Base-by-base conservation (phyloP, 2,797 vertebrate species). In the Coendou prehensilis region DNA sequence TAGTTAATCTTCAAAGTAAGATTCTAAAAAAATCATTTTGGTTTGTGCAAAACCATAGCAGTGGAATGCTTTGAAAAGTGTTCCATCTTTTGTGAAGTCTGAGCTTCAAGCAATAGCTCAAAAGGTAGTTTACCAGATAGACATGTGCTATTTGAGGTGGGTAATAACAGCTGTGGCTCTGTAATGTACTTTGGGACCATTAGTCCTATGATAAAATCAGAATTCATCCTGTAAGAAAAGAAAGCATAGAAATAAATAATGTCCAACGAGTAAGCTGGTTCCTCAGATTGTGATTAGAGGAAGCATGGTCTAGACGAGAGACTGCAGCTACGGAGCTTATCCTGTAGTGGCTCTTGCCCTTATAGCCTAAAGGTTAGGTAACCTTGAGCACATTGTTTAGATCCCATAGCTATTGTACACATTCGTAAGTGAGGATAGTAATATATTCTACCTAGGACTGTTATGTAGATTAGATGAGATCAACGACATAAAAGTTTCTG, bases 1-100 rank as follows among this genome's bases (percentile, higher is more conserved):
- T 61, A 93, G 82, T 93, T 67, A 64, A 54, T 96, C 73, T 96
- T 95, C 37, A 96, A 92, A 95, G 86, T 92, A 89, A 89, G 56
- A 91, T 89, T 97, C 84, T 26, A 91, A 93, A 94, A 79, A 30
- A 78, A 81, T 94, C 87, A 76, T 82, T 97, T 95, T 69, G 50
- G 23, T 73, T 87, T 95, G 81, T 81, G 13, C 45, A 79, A 96
- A 94, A 82, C 8, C 69, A 2, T 33, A 73, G 28, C 52, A 50
- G 57, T 85, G 87, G 93, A 97, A 92, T 50, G 18, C 15, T n/a
- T 91, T 87, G 84, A 93, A 85, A 26, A 18, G 33, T 64, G 1
- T 23, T 76, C 22, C 20, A 63, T 86, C 33, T 85, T 93, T 84
- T 30, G 15, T 54, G 61, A 41, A 81, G 91, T 82, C 47, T 45